These are phyloP conservation scores for Apostichopus japonicus DNA, from an alignment of 35 echinoderm and acorn worm species.

Conservation along the genomic window DNA sequence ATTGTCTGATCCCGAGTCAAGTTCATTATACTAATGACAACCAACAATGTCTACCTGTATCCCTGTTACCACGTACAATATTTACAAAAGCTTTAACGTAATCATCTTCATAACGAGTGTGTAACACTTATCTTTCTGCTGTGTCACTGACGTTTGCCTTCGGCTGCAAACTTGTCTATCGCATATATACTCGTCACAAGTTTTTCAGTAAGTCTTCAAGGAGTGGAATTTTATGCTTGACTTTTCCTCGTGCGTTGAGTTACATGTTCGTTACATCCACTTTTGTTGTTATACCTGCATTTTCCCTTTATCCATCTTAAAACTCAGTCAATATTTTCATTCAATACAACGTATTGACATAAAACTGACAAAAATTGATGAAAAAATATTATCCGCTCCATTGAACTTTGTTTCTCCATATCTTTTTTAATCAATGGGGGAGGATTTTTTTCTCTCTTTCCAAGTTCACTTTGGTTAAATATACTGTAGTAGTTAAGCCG, in stretches of 20 bases:
- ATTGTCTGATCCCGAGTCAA: too few species aligned
- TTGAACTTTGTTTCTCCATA: constrained; percentile 21
- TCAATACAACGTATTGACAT: constrained; percentile 38
- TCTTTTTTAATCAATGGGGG: constrained; percentile 29
- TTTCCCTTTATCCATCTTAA: not conserved
- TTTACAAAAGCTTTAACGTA: too few species aligned
- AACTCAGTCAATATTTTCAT: constrained; percentile 50
- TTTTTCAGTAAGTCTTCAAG: too few species aligned
- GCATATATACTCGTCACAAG: too few species aligned
- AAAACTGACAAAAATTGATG: constrained; percentile 39
- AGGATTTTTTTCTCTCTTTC: not conserved
- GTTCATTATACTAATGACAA: too few species aligned
- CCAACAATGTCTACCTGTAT: too few species aligned
- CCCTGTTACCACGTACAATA: too few species aligned
- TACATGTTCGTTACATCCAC: constrained; percentile 4
- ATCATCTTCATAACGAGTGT: too few species aligned
- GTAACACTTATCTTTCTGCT: too few species aligned
- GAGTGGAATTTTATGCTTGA: too few species aligned
- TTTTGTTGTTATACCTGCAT: not conserved
- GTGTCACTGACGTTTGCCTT: too few species aligned
- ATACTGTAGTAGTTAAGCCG: not conserved
- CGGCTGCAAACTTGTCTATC: too few species aligned
- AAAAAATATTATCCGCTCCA: constrained; percentile 45
- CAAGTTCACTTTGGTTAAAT: constrained; percentile 21
- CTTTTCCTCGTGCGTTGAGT: not conserved